phyloP scores from a whole-genome alignment of 1,140 invertebrate species.

The Neotoxoptera formosana region DNA sequence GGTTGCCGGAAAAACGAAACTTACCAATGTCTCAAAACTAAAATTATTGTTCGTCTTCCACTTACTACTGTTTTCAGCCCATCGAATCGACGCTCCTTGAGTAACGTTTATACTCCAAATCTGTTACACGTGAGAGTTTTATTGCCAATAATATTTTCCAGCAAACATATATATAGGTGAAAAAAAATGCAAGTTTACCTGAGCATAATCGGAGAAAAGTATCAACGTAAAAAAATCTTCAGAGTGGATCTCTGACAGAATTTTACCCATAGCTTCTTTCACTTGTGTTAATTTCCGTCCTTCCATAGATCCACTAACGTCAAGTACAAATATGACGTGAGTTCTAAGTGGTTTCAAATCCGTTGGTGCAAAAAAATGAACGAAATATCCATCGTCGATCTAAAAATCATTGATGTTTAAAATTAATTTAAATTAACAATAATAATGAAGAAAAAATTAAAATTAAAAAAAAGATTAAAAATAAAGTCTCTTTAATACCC shows the following conservation, averaged over 20 bases:
- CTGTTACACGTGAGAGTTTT: background rate
- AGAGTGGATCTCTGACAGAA: constrained; percentile 69
- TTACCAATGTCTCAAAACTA: background rate
- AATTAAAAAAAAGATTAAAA: too few relatives aligned
- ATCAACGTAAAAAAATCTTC: constrained; percentile 75
- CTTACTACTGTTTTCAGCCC: background rate
- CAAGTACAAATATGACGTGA: constrained; percentile 76
- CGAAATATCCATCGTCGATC: constrained; percentile 79
- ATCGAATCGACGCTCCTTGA: background rate
- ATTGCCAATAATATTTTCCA: too few relatives aligned
- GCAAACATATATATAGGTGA: background rate
- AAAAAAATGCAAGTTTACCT: constrained; percentile 32
- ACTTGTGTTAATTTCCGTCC: constrained; percentile 72
- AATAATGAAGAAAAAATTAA: too few relatives aligned
- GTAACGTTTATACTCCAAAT: constrained; percentile 42
- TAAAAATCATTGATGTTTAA: constrained; percentile 61
- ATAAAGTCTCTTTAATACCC: too few relatives aligned
- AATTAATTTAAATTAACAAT: too few relatives aligned
- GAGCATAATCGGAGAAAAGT: constrained; percentile 67
- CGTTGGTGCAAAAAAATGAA: constrained; percentile 76
- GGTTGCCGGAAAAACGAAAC: constrained; percentile 64
- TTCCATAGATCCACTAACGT: constrained; percentile 75
- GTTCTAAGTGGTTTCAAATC: constrained; percentile 70
- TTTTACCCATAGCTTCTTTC: constrained; percentile 72
- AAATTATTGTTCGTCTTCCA: background rate